Conservation (phyloP, 2,888 invertebrate genomes). For the Tetragonisca angustula region DNA sequence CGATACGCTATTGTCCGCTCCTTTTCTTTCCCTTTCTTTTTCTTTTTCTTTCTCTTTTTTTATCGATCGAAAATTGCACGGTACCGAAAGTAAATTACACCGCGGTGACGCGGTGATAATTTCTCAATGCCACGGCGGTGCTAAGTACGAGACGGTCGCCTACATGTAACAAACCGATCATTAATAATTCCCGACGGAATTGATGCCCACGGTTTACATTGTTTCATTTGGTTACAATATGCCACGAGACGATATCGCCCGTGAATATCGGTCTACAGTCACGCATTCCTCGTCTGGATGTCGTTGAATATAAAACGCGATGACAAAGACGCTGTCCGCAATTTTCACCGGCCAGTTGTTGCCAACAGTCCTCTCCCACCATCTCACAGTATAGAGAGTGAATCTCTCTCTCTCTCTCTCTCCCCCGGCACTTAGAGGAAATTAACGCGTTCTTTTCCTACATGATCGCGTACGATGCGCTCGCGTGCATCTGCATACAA, state of each 20-base stretch:
- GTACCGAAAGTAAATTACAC: conserved; percentile 20
- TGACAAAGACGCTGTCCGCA: conserved; percentile 9
- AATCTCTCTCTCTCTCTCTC: too few relatives aligned
- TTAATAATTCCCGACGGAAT: conserved; percentile 46
- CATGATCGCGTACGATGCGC: conserved; percentile 55
- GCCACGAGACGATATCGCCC: conserved; percentile 11
- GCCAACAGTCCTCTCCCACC: neutral
- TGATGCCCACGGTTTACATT: conserved; percentile 38
- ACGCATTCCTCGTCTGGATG: conserved; percentile 1
- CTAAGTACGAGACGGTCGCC: conserved; percentile 31
- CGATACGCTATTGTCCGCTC: too few relatives aligned
- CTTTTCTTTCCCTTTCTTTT: too few relatives aligned
- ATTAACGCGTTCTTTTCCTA: conserved; percentile 71
- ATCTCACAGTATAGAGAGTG: neutral
- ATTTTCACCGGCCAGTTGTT: conserved; percentile 1
- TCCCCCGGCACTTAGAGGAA: conserved; percentile 26
- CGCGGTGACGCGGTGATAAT: conserved; percentile 6
- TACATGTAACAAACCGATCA: conserved; percentile 42
- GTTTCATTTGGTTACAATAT: conserved; percentile 58
- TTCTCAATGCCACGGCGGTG: conserved; percentile 5
- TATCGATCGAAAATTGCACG: conserved; percentile 23
- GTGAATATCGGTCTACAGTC: conserved; percentile 36
- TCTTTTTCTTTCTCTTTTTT: neutral
- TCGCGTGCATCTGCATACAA: conserved; percentile 74
- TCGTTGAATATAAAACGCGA: neutral